phyloP scores from a whole-genome alignment of 2,888 invertebrate genomes.

The Lasioglossum calceatum region DNA sequence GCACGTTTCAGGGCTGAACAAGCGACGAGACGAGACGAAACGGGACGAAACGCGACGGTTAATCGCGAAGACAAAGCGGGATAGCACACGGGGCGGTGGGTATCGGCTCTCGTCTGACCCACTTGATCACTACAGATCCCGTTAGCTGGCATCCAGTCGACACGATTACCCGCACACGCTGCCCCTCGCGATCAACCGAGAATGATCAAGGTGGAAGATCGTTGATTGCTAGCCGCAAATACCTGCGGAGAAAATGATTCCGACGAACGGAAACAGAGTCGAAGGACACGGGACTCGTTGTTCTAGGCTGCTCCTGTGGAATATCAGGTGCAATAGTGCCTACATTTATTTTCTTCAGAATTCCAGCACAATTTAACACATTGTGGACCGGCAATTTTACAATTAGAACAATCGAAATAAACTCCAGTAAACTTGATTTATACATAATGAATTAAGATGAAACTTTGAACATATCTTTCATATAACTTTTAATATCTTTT shows the following conservation, averaged over 20 bases:
- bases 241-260: slow-evolving; percentile 31
- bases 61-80: slow-evolving; percentile 60
- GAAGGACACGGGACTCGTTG: not conserved
- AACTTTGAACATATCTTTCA: no score
- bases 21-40: not conserved
- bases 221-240: slow-evolving; percentile 29
- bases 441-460: no score
- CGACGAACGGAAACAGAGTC: not conserved
- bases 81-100: slow-evolving; percentile 47
- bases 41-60: not conserved
- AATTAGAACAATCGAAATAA: no score
- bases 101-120: slow-evolving; percentile 73
- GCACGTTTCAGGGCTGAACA: not conserved
- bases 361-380: no score
- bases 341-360: no score
- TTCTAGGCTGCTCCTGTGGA: not conserved
- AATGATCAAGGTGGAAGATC: slow-evolving; percentile 41
- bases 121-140: slow-evolving; percentile 80
- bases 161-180: slow-evolving; percentile 43
- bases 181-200: slow-evolving; percentile 17
- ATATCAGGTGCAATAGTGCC: not conserved
- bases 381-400: no score
- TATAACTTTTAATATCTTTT: no score
- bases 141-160: slow-evolving; percentile 74
- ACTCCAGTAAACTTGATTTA: no score